Evolutionary conservation across 92 coral and sea anemone genomes (phyloP), one percentile per base, ranked within the genome.

Genomic region (Anthopleura xanthogrammica): DNA sequence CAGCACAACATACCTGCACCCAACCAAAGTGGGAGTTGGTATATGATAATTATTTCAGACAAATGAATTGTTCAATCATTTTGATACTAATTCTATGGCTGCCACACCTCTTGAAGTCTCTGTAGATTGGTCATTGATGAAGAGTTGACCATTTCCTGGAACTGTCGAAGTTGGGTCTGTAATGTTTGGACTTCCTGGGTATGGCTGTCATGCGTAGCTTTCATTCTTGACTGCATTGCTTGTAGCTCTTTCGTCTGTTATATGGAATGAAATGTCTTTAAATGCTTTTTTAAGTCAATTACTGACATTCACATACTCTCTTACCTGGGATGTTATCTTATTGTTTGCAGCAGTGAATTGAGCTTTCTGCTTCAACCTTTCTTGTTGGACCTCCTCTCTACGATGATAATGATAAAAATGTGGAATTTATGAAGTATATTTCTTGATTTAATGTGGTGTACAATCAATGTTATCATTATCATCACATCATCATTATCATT

Each of bases 181-280:
- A 92, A 83, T 50, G 79, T 77, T 77, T 97, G 95, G 77, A 84
- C 83, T 60, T 97, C 99, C 42, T 83, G 57, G n/a, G 87, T 78
- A 87, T 97, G 96, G 83, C 85, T 91, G 19, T 94, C 91, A 82
- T 97, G 99, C 13, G 97, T 88, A n/a, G 93, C 95, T 76, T 88
- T 87, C 93, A 97, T 97, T n/a, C 99, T 90, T 12, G 90, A 84
- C 75, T 94, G 94, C 57, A 97, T 88, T 76, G 99, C 99, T 85
- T 97, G 95, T 73, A 94, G 92, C 77, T 97, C 99, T 82, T 97
- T 92, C 2, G 90, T 89, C 99, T 97, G 64, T 29, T 42, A 87
- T 56, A 83, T 16, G 50, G 48, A 36, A 52, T 23, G n/a, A 23
- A 48, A 23, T 17, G 65, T 23, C 14, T 72, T n/a, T 41, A 16